These are phyloP conservation scores for Neodiprion pinetum DNA, from an alignment of 1,140 invertebrate genomes.

Conservation along the genomic window DNA sequence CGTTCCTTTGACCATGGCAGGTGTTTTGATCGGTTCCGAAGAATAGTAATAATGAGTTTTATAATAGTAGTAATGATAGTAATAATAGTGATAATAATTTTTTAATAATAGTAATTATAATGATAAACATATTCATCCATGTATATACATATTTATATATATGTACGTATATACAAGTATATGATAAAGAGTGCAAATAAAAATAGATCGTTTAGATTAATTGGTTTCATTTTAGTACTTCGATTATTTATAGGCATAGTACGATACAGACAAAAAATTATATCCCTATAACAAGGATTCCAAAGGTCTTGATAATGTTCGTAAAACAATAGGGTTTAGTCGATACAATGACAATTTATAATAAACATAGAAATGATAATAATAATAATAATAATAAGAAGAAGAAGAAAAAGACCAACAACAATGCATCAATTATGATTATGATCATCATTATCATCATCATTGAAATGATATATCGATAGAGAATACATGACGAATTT, in stretches of 20 bases:
- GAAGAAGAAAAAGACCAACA: neutral
- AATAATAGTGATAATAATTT: neutral
- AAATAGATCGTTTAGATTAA: slow-evolving; percentile 57
- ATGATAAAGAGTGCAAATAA: slow-evolving; percentile 53
- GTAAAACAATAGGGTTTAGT: slow-evolving; percentile 31
- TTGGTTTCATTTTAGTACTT: slow-evolving; percentile 23
- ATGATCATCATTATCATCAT: slow-evolving; percentile 27
- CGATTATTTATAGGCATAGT: slow-evolving; percentile 9
- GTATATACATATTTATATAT: too few relatives aligned
- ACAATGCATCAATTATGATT: slow-evolving; percentile 19
- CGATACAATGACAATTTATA: slow-evolving; percentile 38
- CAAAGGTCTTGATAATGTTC: slow-evolving; percentile 18
- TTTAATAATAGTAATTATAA: slow-evolving; percentile 27
- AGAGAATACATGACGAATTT: slow-evolving; percentile 46
- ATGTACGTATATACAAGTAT: slow-evolving; percentile 30
- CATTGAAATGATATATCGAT: neutral
- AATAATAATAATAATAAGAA: slow-evolving; percentile 18
- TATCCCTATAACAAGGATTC: too few relatives aligned
- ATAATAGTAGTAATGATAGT: neutral
- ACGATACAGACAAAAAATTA: slow-evolving; percentile 2
- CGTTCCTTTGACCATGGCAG: too few relatives aligned
- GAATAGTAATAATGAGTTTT: neutral
- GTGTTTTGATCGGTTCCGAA: neutral
- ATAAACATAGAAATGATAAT: slow-evolving; percentile 34
- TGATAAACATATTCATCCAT: slow-evolving; percentile 28